phyloP scores from a whole-genome alignment of 2,888 invertebrate genomes.

The Clivina fossor region DNA sequence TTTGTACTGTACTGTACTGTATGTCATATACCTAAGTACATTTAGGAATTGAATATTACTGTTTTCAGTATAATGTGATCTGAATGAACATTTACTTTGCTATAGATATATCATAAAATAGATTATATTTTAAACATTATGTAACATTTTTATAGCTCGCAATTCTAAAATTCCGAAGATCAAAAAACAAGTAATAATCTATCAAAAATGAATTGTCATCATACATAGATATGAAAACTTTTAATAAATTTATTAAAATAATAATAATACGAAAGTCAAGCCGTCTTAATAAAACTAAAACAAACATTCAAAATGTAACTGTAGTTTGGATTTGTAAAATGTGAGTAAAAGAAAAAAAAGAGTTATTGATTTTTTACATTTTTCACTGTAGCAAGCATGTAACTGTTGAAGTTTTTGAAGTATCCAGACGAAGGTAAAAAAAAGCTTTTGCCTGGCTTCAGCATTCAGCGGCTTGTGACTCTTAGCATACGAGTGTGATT shows the following conservation, averaged over 20 bases:
- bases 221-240: slow-evolving; percentile 28
- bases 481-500: slow-evolving; percentile 30
- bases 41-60: slow-evolving; percentile 29
- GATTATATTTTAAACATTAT: slow-evolving; percentile 30
- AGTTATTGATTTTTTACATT: slow-evolving; percentile 19
- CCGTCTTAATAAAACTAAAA: slow-evolving; percentile 17
- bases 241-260: slow-evolving; percentile 4
- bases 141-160: slow-evolving; percentile 31
- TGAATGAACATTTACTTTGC: slow-evolving; percentile 25
- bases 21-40: slow-evolving; percentile 27
- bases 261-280: slow-evolving; percentile 26
- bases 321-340: slow-evolving; percentile 16
- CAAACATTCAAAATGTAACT: slow-evolving; percentile 2
- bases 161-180: slow-evolving; percentile 26
- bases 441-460: slow-evolving; percentile 22
- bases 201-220: slow-evolving; percentile 22
- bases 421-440: slow-evolving; percentile 11
- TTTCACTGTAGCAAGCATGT: slow-evolving; percentile 28
- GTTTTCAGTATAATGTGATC: slow-evolving; percentile 26
- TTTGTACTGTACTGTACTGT: slow-evolving; percentile 12
- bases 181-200: slow-evolving; percentile 24
- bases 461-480: slow-evolving; percentile 27
- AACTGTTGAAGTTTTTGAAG: slow-evolving; percentile 13
- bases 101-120: slow-evolving; percentile 13
- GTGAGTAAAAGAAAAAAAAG: neutral